Percentiles rank a stretch among this genome's conserved stretches.
Evolutionary conservation across 2,797 vertebrate species (phyloP).

Genomic region (Acanthurus leucopareius): DNA sequence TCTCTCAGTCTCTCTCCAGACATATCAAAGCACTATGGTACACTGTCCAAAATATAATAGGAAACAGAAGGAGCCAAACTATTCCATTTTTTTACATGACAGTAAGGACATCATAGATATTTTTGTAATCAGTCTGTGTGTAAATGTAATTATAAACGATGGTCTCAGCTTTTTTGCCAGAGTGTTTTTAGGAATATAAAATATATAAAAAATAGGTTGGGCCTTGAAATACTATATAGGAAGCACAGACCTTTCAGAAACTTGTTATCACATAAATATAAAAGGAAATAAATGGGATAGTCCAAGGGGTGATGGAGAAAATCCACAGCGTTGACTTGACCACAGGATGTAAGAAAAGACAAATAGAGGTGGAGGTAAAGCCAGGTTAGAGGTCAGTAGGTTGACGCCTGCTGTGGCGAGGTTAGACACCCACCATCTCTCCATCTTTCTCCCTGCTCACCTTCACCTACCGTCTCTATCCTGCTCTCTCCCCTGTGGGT

Average conservation of each 20-base stretch:
- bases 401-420: conserved; percentile 52
- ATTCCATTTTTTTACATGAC: too few relatives aligned
- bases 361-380: conserved; percentile 7
- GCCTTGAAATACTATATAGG: neutral
- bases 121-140: too few relatives aligned
- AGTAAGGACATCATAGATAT: neutral
- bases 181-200: too few relatives aligned
- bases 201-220: neutral
- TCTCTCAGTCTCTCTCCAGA: neutral
- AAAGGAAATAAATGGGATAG: neutral
- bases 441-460: conserved; percentile 27
- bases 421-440: conserved; percentile 50
- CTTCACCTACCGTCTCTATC: conserved; percentile 29
- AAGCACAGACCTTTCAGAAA: too few relatives aligned
- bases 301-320: neutral
- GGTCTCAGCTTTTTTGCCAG: too few relatives aligned
- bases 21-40: too few relatives aligned
- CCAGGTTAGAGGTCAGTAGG: conserved; percentile 43
- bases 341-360: neutral
- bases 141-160: too few relatives aligned
- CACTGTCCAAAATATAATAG: neutral
- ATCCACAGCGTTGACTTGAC: conserved; percentile 4
- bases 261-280: neutral
- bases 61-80: too few relatives aligned
- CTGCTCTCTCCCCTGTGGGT: conserved; percentile 64